Conservation (phyloP, 2,113 vertebrate genomes). For the Corynorhinus townsendii region DNA sequence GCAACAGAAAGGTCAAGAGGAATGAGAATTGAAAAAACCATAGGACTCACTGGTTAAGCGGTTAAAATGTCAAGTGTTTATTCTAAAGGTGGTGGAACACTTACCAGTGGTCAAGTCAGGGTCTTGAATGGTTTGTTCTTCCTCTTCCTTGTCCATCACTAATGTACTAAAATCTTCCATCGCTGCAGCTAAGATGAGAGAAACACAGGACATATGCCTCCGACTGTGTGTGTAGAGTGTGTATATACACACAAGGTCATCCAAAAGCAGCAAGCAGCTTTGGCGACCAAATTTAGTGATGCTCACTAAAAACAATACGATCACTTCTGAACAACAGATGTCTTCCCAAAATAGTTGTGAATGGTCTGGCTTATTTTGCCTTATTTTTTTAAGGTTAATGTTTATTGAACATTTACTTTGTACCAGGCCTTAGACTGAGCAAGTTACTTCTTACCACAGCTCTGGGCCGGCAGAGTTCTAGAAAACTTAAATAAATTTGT, state of each 20-base stretch:
- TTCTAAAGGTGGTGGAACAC: neutral
- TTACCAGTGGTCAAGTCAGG: neutral
- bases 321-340: neutral
- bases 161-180: neutral
- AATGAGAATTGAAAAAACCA: neutral
- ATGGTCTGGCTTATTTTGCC: neutral
- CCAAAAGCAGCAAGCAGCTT: neutral
- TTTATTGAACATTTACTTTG: neutral
- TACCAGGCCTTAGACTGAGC: neutral
- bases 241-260: neutral
- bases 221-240: neutral
- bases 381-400: neutral
- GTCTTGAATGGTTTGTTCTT: conserved; percentile 24
- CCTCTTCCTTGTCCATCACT: neutral
- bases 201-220: neutral
- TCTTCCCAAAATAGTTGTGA: neutral
- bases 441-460: neutral
- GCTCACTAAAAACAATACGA: neutral
- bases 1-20: neutral
- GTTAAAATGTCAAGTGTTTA: neutral
- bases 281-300: neutral
- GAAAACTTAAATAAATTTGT: neutral
- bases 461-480: neutral
- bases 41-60: neutral
- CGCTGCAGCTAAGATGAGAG: conserved; percentile 15